A percentile compares a stretch with the other conserved stretches of the same genome.
phyloP scores from a whole-genome alignment of 2,797 vertebrate genomes.

The Lacerta viridis region DNA sequence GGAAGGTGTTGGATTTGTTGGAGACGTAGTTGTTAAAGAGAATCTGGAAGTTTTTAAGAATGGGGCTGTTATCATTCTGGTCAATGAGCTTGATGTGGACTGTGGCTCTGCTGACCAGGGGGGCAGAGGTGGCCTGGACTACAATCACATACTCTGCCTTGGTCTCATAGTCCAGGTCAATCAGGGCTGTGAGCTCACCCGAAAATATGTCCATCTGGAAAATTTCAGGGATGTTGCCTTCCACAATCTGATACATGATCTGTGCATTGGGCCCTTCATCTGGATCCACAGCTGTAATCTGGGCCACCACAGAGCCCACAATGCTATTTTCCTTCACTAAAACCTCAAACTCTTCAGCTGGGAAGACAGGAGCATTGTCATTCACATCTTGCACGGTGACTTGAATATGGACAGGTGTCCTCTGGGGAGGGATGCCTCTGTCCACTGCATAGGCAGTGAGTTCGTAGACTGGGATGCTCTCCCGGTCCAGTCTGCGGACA shows the following conservation, averaged over 20 bases:
- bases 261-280: conserved; percentile 97
- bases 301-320: conserved; percentile 94
- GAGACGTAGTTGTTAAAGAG: conserved; percentile 99
- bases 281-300: conserved; percentile 93
- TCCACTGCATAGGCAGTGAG: conserved; percentile 95
- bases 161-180: conserved; percentile 95
- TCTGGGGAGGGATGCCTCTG: conserved; percentile 92
- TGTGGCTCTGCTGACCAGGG: conserved; percentile 96
- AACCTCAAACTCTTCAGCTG: conserved; percentile 95
- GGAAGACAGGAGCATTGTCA: conserved; percentile 96
- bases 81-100: conserved; percentile 93
- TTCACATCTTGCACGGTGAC: conserved; percentile 96
- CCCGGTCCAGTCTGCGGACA: conserved; percentile 92
- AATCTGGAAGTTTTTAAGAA: conserved; percentile 97
- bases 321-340: conserved; percentile 97
- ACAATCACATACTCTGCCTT: conserved; percentile 94
- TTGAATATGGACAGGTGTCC: conserved; percentile 94
- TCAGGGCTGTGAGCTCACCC: conserved; percentile 97
- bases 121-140: conserved; percentile 97
- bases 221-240: conserved; percentile 98
- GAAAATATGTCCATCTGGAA: conserved; percentile 99
- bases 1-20: conserved; percentile 97
- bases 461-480: conserved; percentile 93
- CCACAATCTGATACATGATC: conserved; percentile 99
- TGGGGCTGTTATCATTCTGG: conserved; percentile 96